Percentiles rank a stretch among this genome's conserved stretches.
phyloP scores from a whole-genome alignment of 1,140 invertebrate genomes.

The Halyomorpha halys region DNA sequence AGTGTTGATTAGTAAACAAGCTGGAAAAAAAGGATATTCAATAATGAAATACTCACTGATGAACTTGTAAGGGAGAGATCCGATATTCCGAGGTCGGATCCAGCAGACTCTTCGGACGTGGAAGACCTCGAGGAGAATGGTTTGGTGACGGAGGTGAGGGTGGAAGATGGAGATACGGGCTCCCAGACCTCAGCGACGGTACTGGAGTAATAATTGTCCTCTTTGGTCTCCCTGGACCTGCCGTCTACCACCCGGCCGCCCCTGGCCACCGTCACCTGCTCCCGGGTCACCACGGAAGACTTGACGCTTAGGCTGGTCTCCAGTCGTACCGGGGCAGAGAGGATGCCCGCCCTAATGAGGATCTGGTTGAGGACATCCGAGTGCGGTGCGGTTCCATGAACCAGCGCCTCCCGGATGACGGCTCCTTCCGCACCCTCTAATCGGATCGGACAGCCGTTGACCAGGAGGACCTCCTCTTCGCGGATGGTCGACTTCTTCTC shows the following conservation, averaged over 20 bases:
- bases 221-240: conserved; percentile 57
- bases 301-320: conserved; percentile 63
- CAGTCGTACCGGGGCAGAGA: conserved; percentile 55
- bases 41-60: conserved; percentile 4
- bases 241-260: conserved; percentile 61
- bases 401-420: conserved; percentile 55
- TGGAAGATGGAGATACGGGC: conserved; percentile 34
- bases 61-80: conserved; percentile 6
- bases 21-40: too few relatives aligned
- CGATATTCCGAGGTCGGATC: conserved; percentile 4
- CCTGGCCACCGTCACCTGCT: conserved; percentile 58
- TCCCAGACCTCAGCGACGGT: conserved; percentile 59
- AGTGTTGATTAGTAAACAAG: too few relatives aligned
- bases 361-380: conserved; percentile 62
- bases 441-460: conserved; percentile 61
- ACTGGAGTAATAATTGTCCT: conserved; percentile 58
- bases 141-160: conserved; percentile 3
- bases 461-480: conserved; percentile 61
- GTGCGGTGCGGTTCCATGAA: conserved; percentile 58
- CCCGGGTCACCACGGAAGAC: conserved; percentile 58
- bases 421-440: conserved; percentile 57
- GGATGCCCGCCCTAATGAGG: conserved; percentile 42
- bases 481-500: conserved; percentile 60
- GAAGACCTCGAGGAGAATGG: conserved; percentile 4
- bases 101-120: conserved; percentile 8